Evolutionary conservation across 2,888 invertebrate species (phyloP), one percentile per base, ranked within the genome.

Genomic region (Tolmerus cingulatus): DNA sequence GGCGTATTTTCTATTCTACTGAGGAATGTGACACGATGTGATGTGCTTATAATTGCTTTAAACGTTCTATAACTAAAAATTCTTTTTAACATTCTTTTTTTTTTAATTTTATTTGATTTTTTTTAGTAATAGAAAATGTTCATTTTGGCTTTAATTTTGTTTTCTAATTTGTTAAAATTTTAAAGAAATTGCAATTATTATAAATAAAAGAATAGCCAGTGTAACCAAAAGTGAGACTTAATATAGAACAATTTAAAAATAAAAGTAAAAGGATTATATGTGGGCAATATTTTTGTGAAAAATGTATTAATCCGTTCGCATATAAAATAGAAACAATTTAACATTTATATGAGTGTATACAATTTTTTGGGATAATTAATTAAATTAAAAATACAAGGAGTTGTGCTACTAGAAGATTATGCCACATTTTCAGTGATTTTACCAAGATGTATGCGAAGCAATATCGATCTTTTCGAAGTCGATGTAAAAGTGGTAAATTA

Each of bases 1-100:
- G 19, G 66, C n/a, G 27, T 19, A 66, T 66, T 66, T 66, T 66
- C 19, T 66, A 66, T 40, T 43, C 19, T 78, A 78, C 43, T 40
- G 43, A 78, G 78, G 23, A 78, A 40, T 40, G 40, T 78, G 43
- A 78, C 43, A 78, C 23, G 43, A 78, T 78, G 78, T 78, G 78
- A 78, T 78, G 78, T 40, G 78, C 78, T 78, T 78, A 78, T 78
- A 51, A 78, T 78, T 78, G 78, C 78, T 78, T 78, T 78, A 78
- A 43, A 34, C 34, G 43, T 23, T 78, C 19, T 78, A 78, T 43
- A 3, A 78, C 78, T 43, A 40, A 78, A 78, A 1, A 23, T 78
- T 37, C 12, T 78, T 78, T 78, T 9, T 23, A 77, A 74, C 8
- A 74, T 27, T 12, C 12, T 66, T 66, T 12, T 27, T 66, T 66